Conservation (phyloP, 2,113 vertebrate genomes). For the Bujurquina vittata region DNA sequence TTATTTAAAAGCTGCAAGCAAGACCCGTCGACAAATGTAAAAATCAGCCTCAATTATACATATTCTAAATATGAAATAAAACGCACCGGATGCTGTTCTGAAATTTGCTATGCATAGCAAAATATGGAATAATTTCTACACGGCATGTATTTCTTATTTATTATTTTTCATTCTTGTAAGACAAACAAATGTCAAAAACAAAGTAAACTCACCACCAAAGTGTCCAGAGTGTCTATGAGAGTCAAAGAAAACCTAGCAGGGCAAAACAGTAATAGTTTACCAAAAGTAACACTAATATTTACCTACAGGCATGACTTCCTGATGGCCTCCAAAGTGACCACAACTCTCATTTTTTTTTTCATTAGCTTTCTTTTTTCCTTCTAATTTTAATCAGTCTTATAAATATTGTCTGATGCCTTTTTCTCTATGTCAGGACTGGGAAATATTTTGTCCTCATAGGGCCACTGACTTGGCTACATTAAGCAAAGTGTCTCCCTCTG, state of each 20-base stretch:
- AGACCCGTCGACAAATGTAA: background rate
- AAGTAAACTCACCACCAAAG: slow-evolving; percentile 89
- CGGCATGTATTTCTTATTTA: background rate
- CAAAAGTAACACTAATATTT: background rate
- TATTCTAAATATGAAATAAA: background rate
- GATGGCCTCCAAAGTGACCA: background rate
- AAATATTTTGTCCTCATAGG: too few species aligned
- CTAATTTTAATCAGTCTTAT: too few species aligned
- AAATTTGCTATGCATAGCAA: background rate
- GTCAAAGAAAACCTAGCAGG: slow-evolving; percentile 93
- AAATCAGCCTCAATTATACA: background rate
- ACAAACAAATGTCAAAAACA: background rate
- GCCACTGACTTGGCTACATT: too few species aligned
- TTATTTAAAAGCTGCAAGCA: slow-evolving; percentile 92
- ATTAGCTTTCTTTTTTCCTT: too few species aligned
- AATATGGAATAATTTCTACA: background rate
- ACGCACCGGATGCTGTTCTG: background rate
- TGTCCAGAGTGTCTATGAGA: slow-evolving; percentile 97
- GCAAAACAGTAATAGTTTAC: slow-evolving; percentile 9
- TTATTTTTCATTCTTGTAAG: background rate
- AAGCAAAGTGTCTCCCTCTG: too few species aligned
- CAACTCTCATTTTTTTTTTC: background rate
- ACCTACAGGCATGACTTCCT: background rate
- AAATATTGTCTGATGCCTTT: too few species aligned
- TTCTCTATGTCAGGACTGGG: too few species aligned